Evolutionary conservation across 2,888 invertebrate species (phyloP).

Genomic region (Corythucha ciliata): DNA sequence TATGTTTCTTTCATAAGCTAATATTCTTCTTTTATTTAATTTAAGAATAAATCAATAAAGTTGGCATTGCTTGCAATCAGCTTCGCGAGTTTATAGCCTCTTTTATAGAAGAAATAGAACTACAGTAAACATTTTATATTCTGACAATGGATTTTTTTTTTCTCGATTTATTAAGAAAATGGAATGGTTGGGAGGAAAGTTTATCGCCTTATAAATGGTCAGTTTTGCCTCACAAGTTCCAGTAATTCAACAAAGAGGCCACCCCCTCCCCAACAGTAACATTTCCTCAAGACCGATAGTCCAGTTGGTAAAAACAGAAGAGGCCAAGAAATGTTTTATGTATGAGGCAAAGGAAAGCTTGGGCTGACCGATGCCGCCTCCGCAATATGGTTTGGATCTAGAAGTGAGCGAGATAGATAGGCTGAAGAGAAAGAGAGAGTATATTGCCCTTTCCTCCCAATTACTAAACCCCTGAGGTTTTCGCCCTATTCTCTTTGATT

Average conservation of each 20-base stretch:
- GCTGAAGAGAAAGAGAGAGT: too few relatives aligned
- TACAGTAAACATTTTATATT: too few relatives aligned
- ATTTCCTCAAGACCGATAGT: background rate
- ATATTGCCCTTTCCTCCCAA: background rate
- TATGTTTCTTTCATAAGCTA: too few relatives aligned
- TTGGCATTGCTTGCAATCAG: too few relatives aligned
- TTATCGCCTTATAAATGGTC: constrained; percentile 1
- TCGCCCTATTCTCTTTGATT: background rate
- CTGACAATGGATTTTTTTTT: too few relatives aligned
- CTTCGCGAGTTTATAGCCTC: too few relatives aligned
- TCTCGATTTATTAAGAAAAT: too few relatives aligned
- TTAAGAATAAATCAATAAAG: too few relatives aligned
- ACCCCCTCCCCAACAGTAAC: background rate
- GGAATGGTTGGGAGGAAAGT: background rate
- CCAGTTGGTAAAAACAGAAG: too few relatives aligned
- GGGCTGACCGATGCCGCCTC: background rate
- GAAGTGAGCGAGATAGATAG: too few relatives aligned
- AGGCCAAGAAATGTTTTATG: background rate
- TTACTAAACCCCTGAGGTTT: background rate
- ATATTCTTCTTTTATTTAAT: too few relatives aligned
- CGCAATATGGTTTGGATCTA: background rate
- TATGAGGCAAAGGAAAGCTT: background rate
- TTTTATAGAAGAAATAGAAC: too few relatives aligned
- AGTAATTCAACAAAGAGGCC: background rate
- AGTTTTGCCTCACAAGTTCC: background rate